These are phyloP conservation scores for Cistogaster globosa DNA, from an alignment of 2,888 invertebrate genomes.

Conservation along the genomic window DNA sequence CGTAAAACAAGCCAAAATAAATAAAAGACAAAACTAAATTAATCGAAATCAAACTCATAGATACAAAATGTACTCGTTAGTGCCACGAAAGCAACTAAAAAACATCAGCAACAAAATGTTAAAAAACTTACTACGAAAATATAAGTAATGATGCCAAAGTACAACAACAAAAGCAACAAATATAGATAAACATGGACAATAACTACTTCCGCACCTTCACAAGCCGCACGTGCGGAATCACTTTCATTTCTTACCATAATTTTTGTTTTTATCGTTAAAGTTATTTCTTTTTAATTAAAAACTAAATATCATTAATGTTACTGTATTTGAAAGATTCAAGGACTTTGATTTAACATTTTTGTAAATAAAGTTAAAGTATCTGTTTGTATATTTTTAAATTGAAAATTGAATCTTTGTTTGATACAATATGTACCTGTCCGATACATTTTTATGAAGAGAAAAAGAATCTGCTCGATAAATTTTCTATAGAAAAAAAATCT, in stretches of 20 bases:
- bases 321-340: too few relatives aligned
- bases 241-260: conserved; percentile 47
- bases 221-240: conserved; percentile 60
- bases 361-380: too few relatives aligned
- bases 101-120: conserved; percentile 28
- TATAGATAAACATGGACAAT: conserved; percentile 44
- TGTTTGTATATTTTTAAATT: too few relatives aligned
- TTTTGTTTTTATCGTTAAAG: neutral
- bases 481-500: neutral
- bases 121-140: conserved; percentile 20
- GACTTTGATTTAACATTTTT: too few relatives aligned
- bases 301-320: too few relatives aligned
- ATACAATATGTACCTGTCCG: too few relatives aligned
- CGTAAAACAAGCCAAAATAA: conserved; percentile 36
- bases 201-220: conserved; percentile 65
- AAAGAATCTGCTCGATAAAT: too few relatives aligned
- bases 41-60: conserved; percentile 10
- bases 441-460: too few relatives aligned
- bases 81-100: neutral
- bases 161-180: neutral
- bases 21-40: conserved; percentile 10
- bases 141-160: conserved; percentile 55
- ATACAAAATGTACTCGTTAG: neutral
- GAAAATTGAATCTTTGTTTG: too few relatives aligned
- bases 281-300: too few relatives aligned